Evolutionary conservation across 1,140 invertebrate genomes (phyloP).

Genomic region (Apis dorsata): DNA sequence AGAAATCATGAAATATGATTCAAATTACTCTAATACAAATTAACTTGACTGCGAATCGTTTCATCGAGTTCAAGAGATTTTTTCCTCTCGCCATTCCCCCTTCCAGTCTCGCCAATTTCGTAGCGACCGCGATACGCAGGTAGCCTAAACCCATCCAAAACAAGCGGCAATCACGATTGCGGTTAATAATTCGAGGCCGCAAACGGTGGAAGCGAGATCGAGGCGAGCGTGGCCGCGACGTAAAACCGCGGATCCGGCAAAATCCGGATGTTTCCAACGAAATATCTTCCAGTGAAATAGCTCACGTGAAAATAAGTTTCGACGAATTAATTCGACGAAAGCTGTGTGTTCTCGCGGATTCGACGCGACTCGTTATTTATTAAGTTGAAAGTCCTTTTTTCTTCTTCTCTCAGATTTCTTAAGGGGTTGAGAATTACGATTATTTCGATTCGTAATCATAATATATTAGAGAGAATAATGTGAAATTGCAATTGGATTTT

Average conservation of each 20-base stretch:
- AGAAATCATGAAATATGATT: too few relatives aligned
- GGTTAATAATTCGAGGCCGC: slow-evolving; percentile 72
- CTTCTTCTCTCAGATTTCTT: too few relatives aligned
- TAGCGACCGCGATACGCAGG: slow-evolving; percentile 48
- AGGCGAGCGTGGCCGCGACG: slow-evolving; percentile 58
- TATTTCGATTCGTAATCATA: too few relatives aligned
- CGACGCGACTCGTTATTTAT: too few relatives aligned
- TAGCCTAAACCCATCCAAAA: slow-evolving; percentile 67
- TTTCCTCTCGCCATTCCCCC: background rate
- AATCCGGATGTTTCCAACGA: slow-evolving; percentile 65
- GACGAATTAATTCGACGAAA: slow-evolving; percentile 57
- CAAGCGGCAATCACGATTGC: slow-evolving; percentile 71
- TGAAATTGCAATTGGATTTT: too few relatives aligned
- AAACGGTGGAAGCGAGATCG: slow-evolving; percentile 53
- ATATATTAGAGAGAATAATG: too few relatives aligned
- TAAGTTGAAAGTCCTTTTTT: too few relatives aligned
- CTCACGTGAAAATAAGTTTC: slow-evolving; percentile 72
- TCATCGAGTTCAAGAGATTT: background rate
- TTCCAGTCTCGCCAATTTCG: slow-evolving; percentile 37
- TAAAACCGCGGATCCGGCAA: slow-evolving; percentile 71
- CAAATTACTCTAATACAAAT: too few relatives aligned
- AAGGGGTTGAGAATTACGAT: too few relatives aligned
- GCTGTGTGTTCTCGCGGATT: too few relatives aligned
- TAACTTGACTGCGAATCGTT: too few relatives aligned
- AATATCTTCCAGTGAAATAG: slow-evolving; percentile 64